A percentile compares a stretch with the other conserved stretches of the same genome.
Conservation (phyloP, 1,140 invertebrate genomes). For the Scaptomyza graminum region DNA sequence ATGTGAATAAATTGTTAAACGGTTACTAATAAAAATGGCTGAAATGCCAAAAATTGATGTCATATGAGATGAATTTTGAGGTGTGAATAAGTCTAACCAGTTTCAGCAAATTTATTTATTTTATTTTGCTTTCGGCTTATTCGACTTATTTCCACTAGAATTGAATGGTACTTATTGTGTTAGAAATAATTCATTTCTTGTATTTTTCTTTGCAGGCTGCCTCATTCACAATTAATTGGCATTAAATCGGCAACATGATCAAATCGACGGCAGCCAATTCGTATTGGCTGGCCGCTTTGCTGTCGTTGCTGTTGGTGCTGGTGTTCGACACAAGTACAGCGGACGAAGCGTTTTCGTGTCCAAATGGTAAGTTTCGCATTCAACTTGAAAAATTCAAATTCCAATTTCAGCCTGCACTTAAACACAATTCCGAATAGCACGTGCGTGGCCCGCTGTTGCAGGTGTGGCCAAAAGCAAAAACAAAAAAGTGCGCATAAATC, state of each 20-base stretch:
- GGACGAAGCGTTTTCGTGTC: conserved; percentile 75
- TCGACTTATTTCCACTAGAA: conserved; percentile 13
- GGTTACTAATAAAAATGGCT: conserved; percentile 30
- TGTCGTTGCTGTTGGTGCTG: conserved; percentile 61
- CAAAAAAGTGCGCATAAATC: conserved; percentile 55
- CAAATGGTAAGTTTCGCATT: conserved; percentile 70
- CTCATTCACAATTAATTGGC: conserved; percentile 57
- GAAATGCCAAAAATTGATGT: conserved; percentile 21
- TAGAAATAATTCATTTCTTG: conserved; percentile 14
- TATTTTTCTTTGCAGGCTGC: conserved; percentile 23
- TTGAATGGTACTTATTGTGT: conserved; percentile 33
- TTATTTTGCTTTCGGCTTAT: conserved; percentile 30
- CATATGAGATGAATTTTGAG: conserved; percentile 38
- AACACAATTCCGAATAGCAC: conserved; percentile 36
- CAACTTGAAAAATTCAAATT: conserved; percentile 44
- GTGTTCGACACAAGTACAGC: conserved; percentile 56
- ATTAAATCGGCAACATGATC: conserved; percentile 71
- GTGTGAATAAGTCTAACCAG: conserved; percentile 62
- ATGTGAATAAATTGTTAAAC: conserved; percentile 59
- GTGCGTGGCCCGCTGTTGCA: conserved; percentile 55
- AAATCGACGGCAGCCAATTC: conserved; percentile 77
- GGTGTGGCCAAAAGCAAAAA: conserved; percentile 52
- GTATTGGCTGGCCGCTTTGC: conserved; percentile 77
- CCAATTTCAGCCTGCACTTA: conserved; percentile 45
- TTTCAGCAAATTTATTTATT: too few relatives aligned